phyloP scores from a whole-genome alignment of 2,888 invertebrate genomes.

The Fissipunctia ypsillon region DNA sequence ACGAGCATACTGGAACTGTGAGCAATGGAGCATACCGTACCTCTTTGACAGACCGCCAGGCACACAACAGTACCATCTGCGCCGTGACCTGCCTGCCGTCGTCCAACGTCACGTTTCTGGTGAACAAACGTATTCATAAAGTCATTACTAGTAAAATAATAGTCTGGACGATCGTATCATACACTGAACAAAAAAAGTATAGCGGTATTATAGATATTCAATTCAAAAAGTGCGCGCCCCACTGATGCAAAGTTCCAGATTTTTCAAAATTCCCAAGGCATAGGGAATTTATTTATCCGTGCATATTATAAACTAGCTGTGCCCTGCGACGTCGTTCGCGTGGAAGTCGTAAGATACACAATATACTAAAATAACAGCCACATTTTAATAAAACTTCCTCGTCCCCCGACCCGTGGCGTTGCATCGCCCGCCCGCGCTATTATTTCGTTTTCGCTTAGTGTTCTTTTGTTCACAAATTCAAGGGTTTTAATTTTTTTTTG shows the following conservation, averaged over 20 bases:
- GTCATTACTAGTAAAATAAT: not conserved
- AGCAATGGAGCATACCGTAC: constrained; percentile 73
- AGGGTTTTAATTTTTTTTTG: too few species aligned
- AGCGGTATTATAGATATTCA: not conserved
- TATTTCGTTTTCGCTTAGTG: too few species aligned
- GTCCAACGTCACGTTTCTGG: constrained; percentile 74
- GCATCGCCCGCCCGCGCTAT: too few species aligned
- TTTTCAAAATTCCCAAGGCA: too few species aligned
- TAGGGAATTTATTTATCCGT: not conserved
- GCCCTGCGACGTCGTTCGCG: too few species aligned
- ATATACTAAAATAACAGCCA: too few species aligned
- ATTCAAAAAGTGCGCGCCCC: not conserved
- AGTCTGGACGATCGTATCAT: not conserved
- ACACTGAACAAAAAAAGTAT: not conserved
- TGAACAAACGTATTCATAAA: not conserved
- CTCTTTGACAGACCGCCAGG: constrained; percentile 98
- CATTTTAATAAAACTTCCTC: too few species aligned
- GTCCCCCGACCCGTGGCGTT: too few species aligned
- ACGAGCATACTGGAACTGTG: not conserved
- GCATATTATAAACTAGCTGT: too few species aligned
- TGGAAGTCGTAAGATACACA: too few species aligned
- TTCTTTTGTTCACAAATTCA: too few species aligned
- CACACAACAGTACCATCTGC: constrained; percentile 97
- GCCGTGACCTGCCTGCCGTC: constrained; percentile 90
- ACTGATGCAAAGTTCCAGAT: not conserved